Evolutionary conservation across 2,113 vertebrate species (phyloP).

Genomic region (Aramus guarauna): DNA sequence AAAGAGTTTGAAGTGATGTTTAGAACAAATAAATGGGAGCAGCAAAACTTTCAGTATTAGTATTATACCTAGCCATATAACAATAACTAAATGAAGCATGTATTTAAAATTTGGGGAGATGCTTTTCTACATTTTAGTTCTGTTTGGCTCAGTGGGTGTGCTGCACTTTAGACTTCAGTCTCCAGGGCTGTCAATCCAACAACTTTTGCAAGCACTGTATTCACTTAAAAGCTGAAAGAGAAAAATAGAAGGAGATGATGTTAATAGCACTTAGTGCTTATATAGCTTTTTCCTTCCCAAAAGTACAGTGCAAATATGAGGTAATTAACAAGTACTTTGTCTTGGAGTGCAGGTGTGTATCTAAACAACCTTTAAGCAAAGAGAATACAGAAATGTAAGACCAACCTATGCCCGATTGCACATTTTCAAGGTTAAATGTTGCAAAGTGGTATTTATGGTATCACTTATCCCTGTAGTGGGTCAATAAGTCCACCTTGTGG

Average conservation of each 20-base stretch:
- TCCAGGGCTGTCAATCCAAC: constrained; percentile 56
- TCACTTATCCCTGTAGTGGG: neutral
- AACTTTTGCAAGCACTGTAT: constrained; percentile 16
- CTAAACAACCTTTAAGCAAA: constrained; percentile 23
- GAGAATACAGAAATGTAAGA: neutral
- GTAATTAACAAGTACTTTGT: constrained; percentile 41
- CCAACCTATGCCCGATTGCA: neutral
- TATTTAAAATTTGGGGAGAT: constrained; percentile 50
- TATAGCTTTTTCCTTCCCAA: neutral
- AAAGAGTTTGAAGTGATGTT: constrained; percentile 1
- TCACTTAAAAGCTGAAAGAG: constrained; percentile 42
- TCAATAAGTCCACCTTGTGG: neutral
- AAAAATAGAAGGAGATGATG: constrained; percentile 39
- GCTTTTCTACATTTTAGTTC: constrained; percentile 44
- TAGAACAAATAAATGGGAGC: constrained; percentile 26
- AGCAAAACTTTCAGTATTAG: neutral
- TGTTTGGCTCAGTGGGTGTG: constrained; percentile 54
- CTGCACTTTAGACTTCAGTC: constrained; percentile 63
- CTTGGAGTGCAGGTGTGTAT: neutral
- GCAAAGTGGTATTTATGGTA: neutral
- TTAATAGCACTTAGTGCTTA: constrained; percentile 41
- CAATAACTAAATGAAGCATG: constrained; percentile 56
- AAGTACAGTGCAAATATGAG: neutral
- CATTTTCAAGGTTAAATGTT: neutral
- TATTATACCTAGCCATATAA: neutral